Base-by-base conservation (phyloP, 2,888 invertebrate genomes). In the Drosophila pseudotakahashii region DNA sequence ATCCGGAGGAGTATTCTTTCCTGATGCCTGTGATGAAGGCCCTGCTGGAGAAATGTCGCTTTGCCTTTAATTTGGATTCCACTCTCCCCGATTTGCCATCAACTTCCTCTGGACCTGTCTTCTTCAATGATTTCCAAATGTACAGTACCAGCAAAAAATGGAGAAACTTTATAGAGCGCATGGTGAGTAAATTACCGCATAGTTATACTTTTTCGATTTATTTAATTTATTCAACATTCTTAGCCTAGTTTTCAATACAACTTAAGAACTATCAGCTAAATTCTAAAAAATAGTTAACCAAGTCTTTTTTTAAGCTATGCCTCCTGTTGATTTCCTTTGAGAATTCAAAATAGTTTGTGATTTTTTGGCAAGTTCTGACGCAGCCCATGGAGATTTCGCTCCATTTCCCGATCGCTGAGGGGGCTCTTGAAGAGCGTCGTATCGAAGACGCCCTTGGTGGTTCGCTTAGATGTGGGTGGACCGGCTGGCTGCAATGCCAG, bases 1-100 rank as follows among this genome's bases (percentile, higher is more conserved):
- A 93, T 73, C 91, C 93, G 9, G 94, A 94, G 75, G 94, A 94
- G 77, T 94, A 94, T 87, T 93, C 94, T 3, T 94, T 94, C 81
- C 88, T 94, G 26, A 93, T 94, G 89, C 94, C 94, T 1, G 93
- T 94, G 13, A 92, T 94, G 92, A 94, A 94, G 86, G 94, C 94
- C 0, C 86, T 95, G 41, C 89, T 94, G 45, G 94, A 94, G 69
- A 94, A 94, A 85, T 91, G 92, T 44, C 89, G 91, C 16, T 60
- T 71, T 9, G 87, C 91, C 26, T 92, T 92, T 58, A 91, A 91
- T 69, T 78, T 93, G 63, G 89, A 90, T 39, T 73, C 82, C 11
- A 90, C 93, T 51, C 73, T 93, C 41, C 93, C 93, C 0, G 92
- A 92, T 75, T 84, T 94, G 47, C 94, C 94, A 0, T 91, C 92